A percentile compares a stretch with the other conserved stretches of the same genome.
Evolutionary conservation across 2,113 vertebrate genomes (phyloP).

Genomic region (Chrysochloris asiatica): DNA sequence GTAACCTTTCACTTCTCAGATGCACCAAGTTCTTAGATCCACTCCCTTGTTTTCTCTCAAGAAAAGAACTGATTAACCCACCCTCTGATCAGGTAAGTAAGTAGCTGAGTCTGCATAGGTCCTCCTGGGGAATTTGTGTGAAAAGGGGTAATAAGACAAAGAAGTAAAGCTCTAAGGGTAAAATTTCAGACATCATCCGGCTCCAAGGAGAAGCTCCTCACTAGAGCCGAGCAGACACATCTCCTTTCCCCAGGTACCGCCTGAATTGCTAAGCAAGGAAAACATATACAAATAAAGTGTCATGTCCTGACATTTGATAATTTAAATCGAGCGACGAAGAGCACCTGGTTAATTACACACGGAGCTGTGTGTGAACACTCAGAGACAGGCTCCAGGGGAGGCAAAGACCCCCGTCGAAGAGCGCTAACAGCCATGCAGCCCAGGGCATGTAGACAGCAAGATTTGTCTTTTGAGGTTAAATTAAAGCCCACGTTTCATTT

Average conservation of each 20-base stretch:
- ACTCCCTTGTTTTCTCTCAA: background rate
- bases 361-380: background rate
- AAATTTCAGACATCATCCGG: background rate
- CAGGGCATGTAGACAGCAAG: slow-evolving; percentile 3
- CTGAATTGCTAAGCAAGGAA: slow-evolving; percentile 45
- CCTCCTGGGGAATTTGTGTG: background rate
- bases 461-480: slow-evolving; percentile 77
- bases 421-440: slow-evolving; percentile 66
- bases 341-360: slow-evolving; percentile 68
- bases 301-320: slow-evolving; percentile 65
- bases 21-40: background rate
- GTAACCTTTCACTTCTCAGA: background rate
- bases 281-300: slow-evolving; percentile 69
- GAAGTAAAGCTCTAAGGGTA: background rate
- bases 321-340: slow-evolving; percentile 45
- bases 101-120: background rate
- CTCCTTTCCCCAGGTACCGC: slow-evolving; percentile 39
- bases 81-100: background rate
- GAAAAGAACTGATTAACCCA: slow-evolving; percentile 26
- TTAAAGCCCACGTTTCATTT: slow-evolving; percentile 77
- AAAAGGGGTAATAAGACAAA: background rate
- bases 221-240: background rate
- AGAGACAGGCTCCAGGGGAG: background rate
- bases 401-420: slow-evolving; percentile 23
- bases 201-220: background rate